phyloP scores from a whole-genome alignment of 2,888 invertebrate species.

The Strigamia crassipes region DNA sequence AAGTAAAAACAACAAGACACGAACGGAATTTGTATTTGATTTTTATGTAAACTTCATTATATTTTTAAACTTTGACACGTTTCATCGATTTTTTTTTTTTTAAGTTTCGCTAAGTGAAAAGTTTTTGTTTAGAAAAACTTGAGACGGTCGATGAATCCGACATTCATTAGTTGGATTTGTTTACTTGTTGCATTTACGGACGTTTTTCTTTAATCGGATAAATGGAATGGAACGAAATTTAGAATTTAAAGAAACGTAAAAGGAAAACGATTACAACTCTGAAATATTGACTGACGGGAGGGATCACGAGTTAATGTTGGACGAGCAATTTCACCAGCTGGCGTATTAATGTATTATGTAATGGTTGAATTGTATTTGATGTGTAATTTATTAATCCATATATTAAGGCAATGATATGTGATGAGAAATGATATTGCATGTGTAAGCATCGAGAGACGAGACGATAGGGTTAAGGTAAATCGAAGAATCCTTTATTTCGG shows the following conservation, averaged over 20 bases:
- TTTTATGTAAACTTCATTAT: slow-evolving; percentile 13
- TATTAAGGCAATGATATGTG: slow-evolving; percentile 3
- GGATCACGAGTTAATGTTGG: neutral
- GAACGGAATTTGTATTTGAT: neutral
- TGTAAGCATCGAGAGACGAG: no score
- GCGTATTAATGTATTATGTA: slow-evolving; percentile 4
- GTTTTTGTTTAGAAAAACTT: neutral
- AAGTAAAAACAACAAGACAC: neutral
- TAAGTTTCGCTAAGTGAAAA: neutral
- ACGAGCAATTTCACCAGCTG: neutral
- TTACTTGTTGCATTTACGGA: neutral
- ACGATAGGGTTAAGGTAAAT: no score
- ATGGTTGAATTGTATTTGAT: slow-evolving; percentile 23
- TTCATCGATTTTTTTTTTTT: slow-evolving; percentile 18
- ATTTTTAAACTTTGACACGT: slow-evolving; percentile 3
- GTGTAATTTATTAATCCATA: slow-evolving; percentile 12
- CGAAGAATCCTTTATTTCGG: no score
- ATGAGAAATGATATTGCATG: neutral
- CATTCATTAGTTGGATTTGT: slow-evolving; percentile 7
- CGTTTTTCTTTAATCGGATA: neutral
- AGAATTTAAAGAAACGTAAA: neutral
- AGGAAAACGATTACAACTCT: neutral
- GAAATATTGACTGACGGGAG: neutral
- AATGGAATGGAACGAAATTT: neutral
- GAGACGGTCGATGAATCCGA: neutral